phyloP scores from a whole-genome alignment of 2,888 invertebrate genomes.

The Harpalus rubripes region DNA sequence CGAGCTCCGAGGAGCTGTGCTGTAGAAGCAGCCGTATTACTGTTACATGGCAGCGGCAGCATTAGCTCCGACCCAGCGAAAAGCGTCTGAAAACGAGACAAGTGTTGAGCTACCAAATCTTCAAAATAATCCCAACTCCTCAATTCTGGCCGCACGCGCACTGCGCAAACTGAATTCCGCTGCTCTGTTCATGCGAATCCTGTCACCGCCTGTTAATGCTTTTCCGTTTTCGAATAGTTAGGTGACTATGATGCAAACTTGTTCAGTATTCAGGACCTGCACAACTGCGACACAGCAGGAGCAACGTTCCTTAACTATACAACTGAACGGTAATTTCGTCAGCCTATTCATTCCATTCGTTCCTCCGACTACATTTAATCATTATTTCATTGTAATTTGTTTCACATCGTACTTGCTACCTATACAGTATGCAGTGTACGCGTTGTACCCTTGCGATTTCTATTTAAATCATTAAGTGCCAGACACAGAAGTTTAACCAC shows the following conservation, averaged over 20 bases:
- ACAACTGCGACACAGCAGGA: slow-evolving; percentile 12
- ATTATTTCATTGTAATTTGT: slow-evolving; percentile 32
- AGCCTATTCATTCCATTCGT: slow-evolving; percentile 29
- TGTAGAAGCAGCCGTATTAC: slow-evolving; percentile 34
- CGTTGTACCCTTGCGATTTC: slow-evolving; percentile 9
- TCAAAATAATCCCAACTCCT: slow-evolving; percentile 17
- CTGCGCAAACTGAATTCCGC: slow-evolving; percentile 42
- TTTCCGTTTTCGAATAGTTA: slow-evolving; percentile 29
- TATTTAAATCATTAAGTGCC: slow-evolving; percentile 45
- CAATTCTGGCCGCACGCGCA: slow-evolving; percentile 41
- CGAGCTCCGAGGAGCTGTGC: not conserved
- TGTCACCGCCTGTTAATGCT: slow-evolving; percentile 24
- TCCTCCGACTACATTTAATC: slow-evolving; percentile 1
- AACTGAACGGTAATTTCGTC: slow-evolving; percentile 25
- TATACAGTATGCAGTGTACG: not conserved
- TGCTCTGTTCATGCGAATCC: slow-evolving; percentile 23
- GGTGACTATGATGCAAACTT: slow-evolving; percentile 36
- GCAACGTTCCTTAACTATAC: slow-evolving; percentile 19
- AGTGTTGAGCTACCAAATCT: slow-evolving; percentile 45
- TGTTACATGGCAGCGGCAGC: not conserved
- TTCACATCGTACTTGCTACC: not conserved
- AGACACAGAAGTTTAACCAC: slow-evolving; percentile 28
- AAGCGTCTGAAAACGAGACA: slow-evolving; percentile 27
- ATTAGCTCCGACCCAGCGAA: not conserved
- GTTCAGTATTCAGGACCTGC: slow-evolving; percentile 22